Evolutionary conservation across 37 sponge, comb jelly and placozoan species (phyloP), one percentile per base, ranked within the genome.

Genomic region (Haliclona indistincta): DNA sequence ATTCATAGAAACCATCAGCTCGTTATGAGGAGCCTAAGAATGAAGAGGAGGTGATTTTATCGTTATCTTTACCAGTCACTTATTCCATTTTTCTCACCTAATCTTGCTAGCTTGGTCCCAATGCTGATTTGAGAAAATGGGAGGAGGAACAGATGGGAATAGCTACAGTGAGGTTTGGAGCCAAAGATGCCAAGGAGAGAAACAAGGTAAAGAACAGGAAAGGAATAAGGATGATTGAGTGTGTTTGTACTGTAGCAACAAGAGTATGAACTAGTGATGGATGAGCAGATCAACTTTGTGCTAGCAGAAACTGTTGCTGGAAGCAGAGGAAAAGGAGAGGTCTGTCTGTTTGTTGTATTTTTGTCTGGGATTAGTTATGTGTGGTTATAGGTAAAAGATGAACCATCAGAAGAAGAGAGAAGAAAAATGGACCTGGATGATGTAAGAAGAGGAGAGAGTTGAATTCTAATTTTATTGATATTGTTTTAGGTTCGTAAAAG

Each of bases 191-290:
- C 34, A 87, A 89, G 53, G 86, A 82, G 66, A 70, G 62, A 22
- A 73, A 77, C 71, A 88, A 91, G 78, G 87, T 86, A 43, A 26
- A 58, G 11, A 43, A 32, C 4, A 32, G 55, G 19, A 55, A 34
- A 10, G 23, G 52, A 34, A 58, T 42, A 56, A 8, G 70, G 35
- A 42, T 36, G 62, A 23, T n/a, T 4, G 52, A 22, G 23, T 44
- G 25, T 26, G 7, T 66, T 60, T 63, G n/a, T 30, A 58, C 44
- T 47, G 13, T 52, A 91, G 94, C 82, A 89, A 81, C 54, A 75
- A 49, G 94, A 99, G 32, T 99, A 99, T 80, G 94, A 93, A 0
- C 63, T 99, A 49, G 37, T 99, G 15, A 82, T 99, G 79, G 98
- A 97, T 52, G 96, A 99, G 66, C 78, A 87, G 54, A 81, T 99